phyloP scores from a whole-genome alignment of 2,888 invertebrate species.

The Rhagonycha lutea region DNA sequence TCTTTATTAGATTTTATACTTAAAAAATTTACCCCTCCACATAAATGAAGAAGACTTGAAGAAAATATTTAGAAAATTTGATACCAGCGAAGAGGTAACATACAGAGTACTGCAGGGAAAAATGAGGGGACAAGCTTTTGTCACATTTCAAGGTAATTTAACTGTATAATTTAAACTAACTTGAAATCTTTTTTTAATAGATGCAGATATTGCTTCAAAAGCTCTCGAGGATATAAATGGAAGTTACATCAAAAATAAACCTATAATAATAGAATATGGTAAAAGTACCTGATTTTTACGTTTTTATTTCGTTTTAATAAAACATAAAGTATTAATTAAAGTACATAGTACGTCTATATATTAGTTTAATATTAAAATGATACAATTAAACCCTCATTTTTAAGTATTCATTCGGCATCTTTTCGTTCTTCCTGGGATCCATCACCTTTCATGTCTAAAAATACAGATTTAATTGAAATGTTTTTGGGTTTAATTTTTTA shows the following conservation, averaged over 20 bases:
- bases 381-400: not conserved
- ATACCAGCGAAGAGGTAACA: constrained; percentile 47
- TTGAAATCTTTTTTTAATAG: constrained; percentile 47
- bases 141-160: constrained; percentile 57
- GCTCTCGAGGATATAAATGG: constrained; percentile 61
- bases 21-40: constrained; percentile 61
- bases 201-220: constrained; percentile 54
- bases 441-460: constrained; percentile 30
- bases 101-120: constrained; percentile 58
- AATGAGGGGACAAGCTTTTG: constrained; percentile 65
- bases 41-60: constrained; percentile 58
- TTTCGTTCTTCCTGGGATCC: constrained; percentile 30
- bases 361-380: not conserved
- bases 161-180: not conserved
- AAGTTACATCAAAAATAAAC: constrained; percentile 57
- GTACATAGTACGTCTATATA: not conserved
- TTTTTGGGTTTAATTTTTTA: not conserved
- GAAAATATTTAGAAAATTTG: constrained; percentile 56
- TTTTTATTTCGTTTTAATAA: not conserved
- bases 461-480: not conserved
- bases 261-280: constrained; percentile 55
- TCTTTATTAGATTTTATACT: constrained; percentile 56
- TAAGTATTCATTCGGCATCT: constrained; percentile 24
- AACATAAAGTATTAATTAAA: not conserved
- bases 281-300: not conserved